phyloP scores from a whole-genome alignment of 2,888 invertebrate genomes.

The Colletes collaris region DNA sequence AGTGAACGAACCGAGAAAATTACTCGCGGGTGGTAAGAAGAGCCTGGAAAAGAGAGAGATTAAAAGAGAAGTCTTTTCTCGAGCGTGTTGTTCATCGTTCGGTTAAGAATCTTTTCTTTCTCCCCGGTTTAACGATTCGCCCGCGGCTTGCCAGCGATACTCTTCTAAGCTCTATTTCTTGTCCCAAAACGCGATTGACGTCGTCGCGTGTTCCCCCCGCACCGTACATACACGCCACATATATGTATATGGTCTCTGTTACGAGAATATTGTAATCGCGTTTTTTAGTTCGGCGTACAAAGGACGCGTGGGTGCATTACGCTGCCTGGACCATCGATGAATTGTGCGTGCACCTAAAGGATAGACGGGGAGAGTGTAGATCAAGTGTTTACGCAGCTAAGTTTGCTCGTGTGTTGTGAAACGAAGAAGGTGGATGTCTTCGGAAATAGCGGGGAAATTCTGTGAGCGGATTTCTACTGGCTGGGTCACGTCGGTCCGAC shows the following conservation, averaged over 20 bases:
- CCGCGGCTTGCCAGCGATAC: background rate
- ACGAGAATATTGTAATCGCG: background rate
- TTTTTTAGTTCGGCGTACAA: constrained; percentile 9
- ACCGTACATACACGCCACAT: too few species aligned
- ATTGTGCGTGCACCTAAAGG: constrained; percentile 31
- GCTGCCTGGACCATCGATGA: constrained; percentile 1
- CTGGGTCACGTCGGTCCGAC: background rate
- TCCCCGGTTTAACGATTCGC: too few species aligned
- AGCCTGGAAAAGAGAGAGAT: constrained; percentile 17
- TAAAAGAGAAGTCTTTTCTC: constrained; percentile 6
- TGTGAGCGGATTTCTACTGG: background rate
- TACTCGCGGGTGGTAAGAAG: background rate
- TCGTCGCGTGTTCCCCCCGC: constrained; percentile 7
- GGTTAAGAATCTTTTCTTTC: too few species aligned
- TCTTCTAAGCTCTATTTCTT: constrained; percentile 13
- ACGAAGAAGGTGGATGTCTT: constrained; percentile 22
- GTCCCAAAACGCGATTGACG: background rate
- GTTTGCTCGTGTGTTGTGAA: constrained; percentile 18
- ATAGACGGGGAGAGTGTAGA: constrained; percentile 28
- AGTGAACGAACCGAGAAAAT: constrained; percentile 7
- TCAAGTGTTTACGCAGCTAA: constrained; percentile 1
- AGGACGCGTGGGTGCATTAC: constrained; percentile 32
- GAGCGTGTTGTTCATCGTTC: too few species aligned
- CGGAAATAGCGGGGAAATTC: background rate
- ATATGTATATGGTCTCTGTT: background rate